phyloP scores from a whole-genome alignment of 2,888 invertebrate genomes.

The Galeopsomyia nigrocyanea region DNA sequence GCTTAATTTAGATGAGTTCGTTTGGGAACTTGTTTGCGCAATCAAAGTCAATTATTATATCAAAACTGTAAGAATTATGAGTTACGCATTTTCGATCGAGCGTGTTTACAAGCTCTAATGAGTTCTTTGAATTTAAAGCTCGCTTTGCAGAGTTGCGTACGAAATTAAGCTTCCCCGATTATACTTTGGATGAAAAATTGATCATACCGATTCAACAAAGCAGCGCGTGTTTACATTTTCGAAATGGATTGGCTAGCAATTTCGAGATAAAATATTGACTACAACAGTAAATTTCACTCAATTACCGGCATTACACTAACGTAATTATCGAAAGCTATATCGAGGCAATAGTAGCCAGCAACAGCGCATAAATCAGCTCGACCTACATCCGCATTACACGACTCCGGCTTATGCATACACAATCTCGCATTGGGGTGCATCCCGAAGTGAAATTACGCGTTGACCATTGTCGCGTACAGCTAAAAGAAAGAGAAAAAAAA shows the following conservation, averaged over 20 bases:
- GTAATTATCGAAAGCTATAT: slow-evolving; percentile 43
- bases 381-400: slow-evolving; percentile 19
- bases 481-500: slow-evolving; percentile 7
- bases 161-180: no score
- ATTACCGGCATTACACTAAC: slow-evolving; percentile 32
- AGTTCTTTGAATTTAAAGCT: no score
- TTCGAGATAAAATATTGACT: neutral
- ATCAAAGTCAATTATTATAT: no score
- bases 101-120: no score
- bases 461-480: slow-evolving; percentile 5
- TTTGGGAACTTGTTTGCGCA: no score
- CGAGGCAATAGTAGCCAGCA: neutral
- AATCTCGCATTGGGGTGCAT: slow-evolving; percentile 1
- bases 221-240: no score
- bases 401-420: slow-evolving; percentile 13
- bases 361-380: slow-evolving; percentile 35
- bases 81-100: no score
- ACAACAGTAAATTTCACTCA: slow-evolving; percentile 31
- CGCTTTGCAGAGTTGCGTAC: no score
- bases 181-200: neutral
- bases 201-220: neutral
- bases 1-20: neutral
- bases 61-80: no score
- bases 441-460: slow-evolving; percentile 30
- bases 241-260: no score